Evolutionary conservation across 1,140 invertebrate species (phyloP).

Genomic region (Trachymyrmex cornetzi): DNA sequence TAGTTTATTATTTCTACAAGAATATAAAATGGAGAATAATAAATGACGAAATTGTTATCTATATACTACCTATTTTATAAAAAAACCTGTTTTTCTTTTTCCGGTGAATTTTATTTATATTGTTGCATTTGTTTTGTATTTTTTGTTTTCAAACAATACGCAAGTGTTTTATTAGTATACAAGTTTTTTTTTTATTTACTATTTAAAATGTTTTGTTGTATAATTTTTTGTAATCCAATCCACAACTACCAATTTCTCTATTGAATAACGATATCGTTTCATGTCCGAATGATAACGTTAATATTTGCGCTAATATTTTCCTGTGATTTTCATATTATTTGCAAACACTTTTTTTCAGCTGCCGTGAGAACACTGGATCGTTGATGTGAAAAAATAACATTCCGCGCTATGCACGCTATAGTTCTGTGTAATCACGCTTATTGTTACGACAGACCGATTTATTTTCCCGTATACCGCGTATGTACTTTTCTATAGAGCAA

Average conservation of each 20-base stretch:
- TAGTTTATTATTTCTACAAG: constrained; percentile 1
- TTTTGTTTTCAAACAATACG: neutral
- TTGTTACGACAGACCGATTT: constrained; percentile 56
- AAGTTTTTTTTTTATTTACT: neutral
- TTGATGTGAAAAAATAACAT: constrained; percentile 56
- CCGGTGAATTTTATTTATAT: neutral
- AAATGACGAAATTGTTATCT: neutral
- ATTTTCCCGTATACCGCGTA: constrained; percentile 9
- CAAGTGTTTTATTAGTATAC: neutral
- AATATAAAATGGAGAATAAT: constrained; percentile 3
- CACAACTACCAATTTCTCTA: neutral
- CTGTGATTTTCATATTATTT: constrained; percentile 39
- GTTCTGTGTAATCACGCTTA: constrained; percentile 50
- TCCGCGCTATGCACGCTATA: constrained; percentile 15
- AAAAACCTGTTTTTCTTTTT: neutral
- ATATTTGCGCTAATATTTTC: constrained; percentile 34
- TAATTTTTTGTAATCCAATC: neutral
- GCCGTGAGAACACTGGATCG: constrained; percentile 11
- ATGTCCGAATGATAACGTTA: constrained; percentile 2
- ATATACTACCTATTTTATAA: too few species aligned
- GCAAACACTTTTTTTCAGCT: constrained; percentile 26
- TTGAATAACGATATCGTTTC: constrained; percentile 14
- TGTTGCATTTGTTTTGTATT: neutral
- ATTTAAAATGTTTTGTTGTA: constrained; percentile 16
- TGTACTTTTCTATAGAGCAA: constrained; percentile 46